Percentiles rank a stretch among this genome's conserved stretches.
Evolutionary conservation across 2,888 invertebrate species (phyloP).

Genomic region (Osmoderma eremita): DNA sequence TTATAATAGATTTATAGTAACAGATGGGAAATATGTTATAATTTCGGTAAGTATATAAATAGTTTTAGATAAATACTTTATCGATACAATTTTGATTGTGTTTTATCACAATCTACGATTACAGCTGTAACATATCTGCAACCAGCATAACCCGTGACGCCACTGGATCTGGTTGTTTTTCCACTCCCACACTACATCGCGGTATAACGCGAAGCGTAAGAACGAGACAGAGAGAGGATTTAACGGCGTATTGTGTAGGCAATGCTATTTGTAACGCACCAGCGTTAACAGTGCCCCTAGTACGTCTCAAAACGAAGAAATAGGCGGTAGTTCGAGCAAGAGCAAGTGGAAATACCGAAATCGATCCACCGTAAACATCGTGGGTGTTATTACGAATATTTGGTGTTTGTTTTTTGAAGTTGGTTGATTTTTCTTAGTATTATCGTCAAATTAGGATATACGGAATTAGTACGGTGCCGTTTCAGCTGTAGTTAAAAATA

Average conservation of each 20-base stretch:
- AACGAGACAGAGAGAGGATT: not conserved
- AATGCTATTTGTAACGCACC: slow-evolving; percentile 17
- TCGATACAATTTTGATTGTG: too few species aligned
- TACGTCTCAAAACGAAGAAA: slow-evolving; percentile 5
- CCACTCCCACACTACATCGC: not conserved
- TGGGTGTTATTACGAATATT: slow-evolving; percentile 6
- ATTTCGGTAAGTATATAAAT: too few species aligned
- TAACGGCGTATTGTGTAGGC: slow-evolving; percentile 8
- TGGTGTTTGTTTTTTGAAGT: not conserved
- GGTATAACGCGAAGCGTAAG: slow-evolving; percentile 6
- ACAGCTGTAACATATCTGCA: too few species aligned
- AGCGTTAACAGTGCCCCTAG: slow-evolving; percentile 11
- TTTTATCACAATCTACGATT: too few species aligned
- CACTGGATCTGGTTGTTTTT: too few species aligned
- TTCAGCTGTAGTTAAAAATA: slow-evolving; percentile 22
- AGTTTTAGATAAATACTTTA: too few species aligned
- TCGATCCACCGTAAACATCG: slow-evolving; percentile 1
- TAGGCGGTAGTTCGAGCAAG: not conserved
- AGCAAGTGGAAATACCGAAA: not conserved
- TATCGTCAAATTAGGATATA: too few species aligned
- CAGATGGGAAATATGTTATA: too few species aligned
- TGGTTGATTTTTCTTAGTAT: too few species aligned
- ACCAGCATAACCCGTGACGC: too few species aligned
- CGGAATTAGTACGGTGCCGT: too few species aligned
- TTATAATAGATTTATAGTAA: too few species aligned